Conservation (phyloP, 2,888 invertebrate genomes). For the Leptopilina myrica region DNA sequence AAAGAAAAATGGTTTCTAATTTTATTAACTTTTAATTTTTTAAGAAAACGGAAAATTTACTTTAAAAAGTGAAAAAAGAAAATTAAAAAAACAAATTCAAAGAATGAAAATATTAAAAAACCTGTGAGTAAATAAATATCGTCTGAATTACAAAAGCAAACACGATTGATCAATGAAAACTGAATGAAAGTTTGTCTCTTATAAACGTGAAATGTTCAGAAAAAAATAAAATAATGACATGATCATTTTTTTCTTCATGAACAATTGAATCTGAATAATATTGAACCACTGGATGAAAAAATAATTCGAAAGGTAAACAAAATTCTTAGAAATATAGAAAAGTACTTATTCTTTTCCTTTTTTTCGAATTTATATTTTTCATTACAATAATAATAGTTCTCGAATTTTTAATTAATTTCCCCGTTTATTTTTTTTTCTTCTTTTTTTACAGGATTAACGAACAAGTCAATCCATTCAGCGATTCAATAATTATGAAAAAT, state of each 20-base stretch:
- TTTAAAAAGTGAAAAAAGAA: background rate
- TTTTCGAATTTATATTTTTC: no score
- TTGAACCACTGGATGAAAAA: no score
- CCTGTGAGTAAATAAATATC: background rate
- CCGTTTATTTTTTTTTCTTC: background rate
- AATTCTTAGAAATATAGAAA: no score
- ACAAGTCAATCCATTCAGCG: conserved; percentile 29
- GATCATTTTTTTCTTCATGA: background rate
- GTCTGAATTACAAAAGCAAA: conserved; percentile 22
- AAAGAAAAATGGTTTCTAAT: background rate
- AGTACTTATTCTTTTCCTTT: no score
- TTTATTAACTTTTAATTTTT: background rate
- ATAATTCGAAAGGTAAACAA: no score
- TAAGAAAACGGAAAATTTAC: background rate
- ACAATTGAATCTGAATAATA: conserved; percentile 1
- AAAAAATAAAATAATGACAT: background rate
- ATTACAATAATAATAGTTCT: background rate
- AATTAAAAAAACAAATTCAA: background rate
- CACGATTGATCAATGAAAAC: background rate
- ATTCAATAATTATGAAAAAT: conserved; percentile 37
- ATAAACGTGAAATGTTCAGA: no score
- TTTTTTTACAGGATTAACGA: background rate
- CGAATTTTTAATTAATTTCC: background rate
- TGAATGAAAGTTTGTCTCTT: background rate
- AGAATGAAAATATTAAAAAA: no score